Evolutionary conservation across 2,888 invertebrate species (phyloP), one percentile per base, ranked within the genome.

Genomic region (Cephus spinipes): DNA sequence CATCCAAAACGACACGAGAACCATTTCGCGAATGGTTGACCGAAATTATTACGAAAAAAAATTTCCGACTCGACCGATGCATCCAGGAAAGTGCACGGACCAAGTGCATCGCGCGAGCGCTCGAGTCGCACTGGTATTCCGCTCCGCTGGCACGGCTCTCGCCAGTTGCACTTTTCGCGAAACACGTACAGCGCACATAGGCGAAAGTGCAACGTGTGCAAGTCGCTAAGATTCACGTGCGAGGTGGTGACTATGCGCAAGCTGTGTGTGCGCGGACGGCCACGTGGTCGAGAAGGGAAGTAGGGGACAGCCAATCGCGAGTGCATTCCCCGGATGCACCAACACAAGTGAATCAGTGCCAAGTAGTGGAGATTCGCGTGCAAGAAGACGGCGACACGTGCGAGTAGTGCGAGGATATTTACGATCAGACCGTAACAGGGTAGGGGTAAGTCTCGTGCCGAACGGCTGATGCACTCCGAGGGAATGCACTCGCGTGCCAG

Each of bases 381-480:
- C 69, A 69, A 32, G 31, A 3, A 30, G 69, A 30, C 69, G n/a
- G 6, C 6, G 15, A 30, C 32, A 30, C 69, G 31, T 32, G 69
- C 69, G 0, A 69, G 69, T 32, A 11, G 69, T 32, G n/a, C n/a
- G 32, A 32, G 30, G 0, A 11, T 30, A 0, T 32, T 30, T 11
- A 69, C 32, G 69, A 32, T 69, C 69, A 32, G 69, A 32, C 69
- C 69, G 12, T 40, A 40, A 36, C 4, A 32, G 30, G 69, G 69
- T 69, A 69, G 69, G 69, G 69, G 69, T 69, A 15, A 32, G 31
- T 30, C 12, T 15, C 30, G 30, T 12, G 69, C 3, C 30, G 32
- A 30, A 12, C 76, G 79, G 79, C 76, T 34, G 78, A 79, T 80
- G 80, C 79, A 79, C 75, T 74, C 79, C 73, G 35, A 69, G 76